Base-by-base conservation (phyloP, 2,888 invertebrate genomes). In the Latrodectus hesperus region DNA sequence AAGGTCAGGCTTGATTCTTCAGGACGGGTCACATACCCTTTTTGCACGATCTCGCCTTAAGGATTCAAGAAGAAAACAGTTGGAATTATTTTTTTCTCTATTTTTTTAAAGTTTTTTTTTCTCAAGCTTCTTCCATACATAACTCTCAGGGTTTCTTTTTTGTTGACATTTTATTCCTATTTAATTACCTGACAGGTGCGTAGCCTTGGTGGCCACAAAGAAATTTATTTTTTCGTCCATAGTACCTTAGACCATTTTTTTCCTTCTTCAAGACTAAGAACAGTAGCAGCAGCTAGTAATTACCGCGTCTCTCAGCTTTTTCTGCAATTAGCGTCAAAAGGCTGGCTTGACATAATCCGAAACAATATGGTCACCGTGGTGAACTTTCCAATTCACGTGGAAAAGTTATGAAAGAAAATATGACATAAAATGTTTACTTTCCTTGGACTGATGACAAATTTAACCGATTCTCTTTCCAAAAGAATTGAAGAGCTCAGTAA, bases 151-250 rank as follows among this genome's bases (percentile, higher is more conserved):
- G 53, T 14, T 81, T 74, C 74, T 74, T 74, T 72, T 26, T 77
- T 51, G 17, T 51, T 51, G 49, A 51, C 67, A 52, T 70, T 71
- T 64, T 83, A 38, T 71, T 71, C 60, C 65, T 67, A 64, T 72
- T 78, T 84, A 84, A 84, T 78, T 77, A 73, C 67, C 65, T 84
- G 84, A 84, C 84, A 84, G 84, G 84, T 84, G 84, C 38, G 84
- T 73, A 84, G 84, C 84, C 84, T 84, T 84, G 84, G 53, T 67
- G 55, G 38, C 38, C 52, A 82, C 65, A 84, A 84, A 78, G 72
- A 53, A 60, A 72, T 38, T 72, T 84, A 76, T 77, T 76, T 76
- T 68, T 75, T 74, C 60, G 6, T 64, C 71, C 26, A 49, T 86
- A 49, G 68, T 80, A 79, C 86, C 72, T 76, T 87, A 87, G 86